Evolutionary conservation across 2,113 vertebrate genomes (phyloP).

Genomic region (Tyto alba): DNA sequence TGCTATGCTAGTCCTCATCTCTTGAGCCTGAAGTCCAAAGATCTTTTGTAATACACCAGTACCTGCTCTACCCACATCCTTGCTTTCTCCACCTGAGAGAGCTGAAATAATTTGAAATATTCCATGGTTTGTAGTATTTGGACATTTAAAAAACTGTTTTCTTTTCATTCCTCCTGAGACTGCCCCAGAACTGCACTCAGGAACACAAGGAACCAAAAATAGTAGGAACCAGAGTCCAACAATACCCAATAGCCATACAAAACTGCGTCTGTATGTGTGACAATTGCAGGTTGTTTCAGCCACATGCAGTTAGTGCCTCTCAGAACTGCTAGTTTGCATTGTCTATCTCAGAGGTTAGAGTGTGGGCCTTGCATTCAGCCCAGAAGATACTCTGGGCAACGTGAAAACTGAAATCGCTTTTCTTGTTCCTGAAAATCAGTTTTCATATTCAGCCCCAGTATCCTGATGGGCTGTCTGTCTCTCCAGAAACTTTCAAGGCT

Average conservation of each 20-base stretch:
- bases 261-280: neutral
- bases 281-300: neutral
- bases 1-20: neutral
- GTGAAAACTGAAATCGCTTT: neutral
- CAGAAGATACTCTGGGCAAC: neutral
- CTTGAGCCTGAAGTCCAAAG: neutral
- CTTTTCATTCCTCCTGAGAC: neutral
- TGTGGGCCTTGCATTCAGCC: neutral
- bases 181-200: neutral
- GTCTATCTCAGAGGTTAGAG: neutral
- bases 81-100: neutral
- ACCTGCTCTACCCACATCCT: neutral
- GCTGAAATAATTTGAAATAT: neutral
- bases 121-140: neutral
- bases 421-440: neutral
- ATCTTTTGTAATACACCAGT: neutral
- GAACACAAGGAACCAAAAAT: neutral
- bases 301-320: neutral
- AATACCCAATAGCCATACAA: neutral
- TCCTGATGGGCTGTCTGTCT: neutral
- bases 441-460: neutral
- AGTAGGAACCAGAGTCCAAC: neutral
- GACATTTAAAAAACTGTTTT: neutral
- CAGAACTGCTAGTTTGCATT: neutral
- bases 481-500: neutral